phyloP scores from a whole-genome alignment of 2,888 invertebrate species.

The Drosophila anomelani region DNA sequence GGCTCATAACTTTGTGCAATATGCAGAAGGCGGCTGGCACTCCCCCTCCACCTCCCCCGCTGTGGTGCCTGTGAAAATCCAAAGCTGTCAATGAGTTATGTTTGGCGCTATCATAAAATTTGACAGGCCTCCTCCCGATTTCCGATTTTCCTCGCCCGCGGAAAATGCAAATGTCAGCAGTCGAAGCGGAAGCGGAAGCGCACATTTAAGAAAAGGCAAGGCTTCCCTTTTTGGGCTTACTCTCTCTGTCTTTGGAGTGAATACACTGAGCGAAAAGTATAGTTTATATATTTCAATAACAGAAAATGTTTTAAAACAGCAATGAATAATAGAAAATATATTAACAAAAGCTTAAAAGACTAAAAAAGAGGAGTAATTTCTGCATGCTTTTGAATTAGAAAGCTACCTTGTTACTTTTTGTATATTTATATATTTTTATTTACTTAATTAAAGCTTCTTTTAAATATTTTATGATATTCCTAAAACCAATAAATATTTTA shows the following conservation, averaged over 20 bases:
- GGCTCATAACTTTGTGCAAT: constrained; percentile 81
- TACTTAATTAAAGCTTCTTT: no score
- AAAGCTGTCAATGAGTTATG: constrained; percentile 81
- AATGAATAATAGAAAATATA: no score
- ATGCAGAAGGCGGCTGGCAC: constrained; percentile 62
- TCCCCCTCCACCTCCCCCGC: constrained; percentile 36
- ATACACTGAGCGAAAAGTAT: background rate
- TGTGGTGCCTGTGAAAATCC: constrained; percentile 73
- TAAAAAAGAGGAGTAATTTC: no score
- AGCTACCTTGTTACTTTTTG: no score
- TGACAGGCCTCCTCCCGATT: constrained; percentile 64
- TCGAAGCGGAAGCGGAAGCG: constrained; percentile 61
- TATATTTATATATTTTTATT: background rate
- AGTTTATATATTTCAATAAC: background rate
- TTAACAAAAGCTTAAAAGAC: no score
- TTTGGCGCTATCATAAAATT: constrained; percentile 82
- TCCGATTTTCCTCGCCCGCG: constrained; percentile 6
- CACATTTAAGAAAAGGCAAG: constrained; percentile 69
- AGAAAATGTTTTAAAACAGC: background rate
- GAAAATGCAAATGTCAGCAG: constrained; percentile 40
- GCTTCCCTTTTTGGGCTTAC: constrained; percentile 41
- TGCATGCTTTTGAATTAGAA: no score
- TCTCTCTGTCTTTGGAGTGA: background rate
- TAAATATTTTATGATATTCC: background rate
- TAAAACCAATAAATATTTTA: background rate